Evolutionary conservation across 2,113 vertebrate species (phyloP), one percentile per base, ranked within the genome.

Genomic region (Notechis scutatus): DNA sequence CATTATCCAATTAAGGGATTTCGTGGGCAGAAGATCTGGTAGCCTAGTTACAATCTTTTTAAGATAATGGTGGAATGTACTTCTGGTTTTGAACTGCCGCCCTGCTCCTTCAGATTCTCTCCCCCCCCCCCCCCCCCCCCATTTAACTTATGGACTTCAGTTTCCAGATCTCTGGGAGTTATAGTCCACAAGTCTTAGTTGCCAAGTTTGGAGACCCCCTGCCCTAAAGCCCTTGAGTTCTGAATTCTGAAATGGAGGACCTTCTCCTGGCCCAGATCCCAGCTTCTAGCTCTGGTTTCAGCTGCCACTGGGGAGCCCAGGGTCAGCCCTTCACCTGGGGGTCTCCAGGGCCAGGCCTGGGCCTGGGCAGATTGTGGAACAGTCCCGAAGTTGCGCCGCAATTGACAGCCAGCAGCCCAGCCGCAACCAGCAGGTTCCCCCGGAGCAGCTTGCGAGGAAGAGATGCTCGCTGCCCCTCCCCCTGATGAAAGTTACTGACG

Each of bases 401-500:
- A 14, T 6, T 15, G 86, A 24, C 61, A 5, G 6, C 57, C 29
- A 1, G 7, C 55, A 10, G n/a, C 9, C 6, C 91, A 55, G 1
- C 86, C 0, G 29, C 8, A 21, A 56, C 2, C 2, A 85, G 90
- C 39, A 56, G 42, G 85, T 93, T 57, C 18, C 18, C 9, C 11
- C 34, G 39, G 94, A 94, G 95, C 90, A 90, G 14, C 93, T 95
- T 96, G 94, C 95, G 93, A 95, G 96, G 95, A 94, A 96, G 96
- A 88, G 91, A 34, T 10, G 23, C 88, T 95, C 1, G 93, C 90
- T 1, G 7, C 90, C 2, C 6, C 7, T 89, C 88, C 94, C 91
- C 89, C 24, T 4, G 93, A 55, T 91, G 91, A 94, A 57, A 89
- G 57, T 81, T 11, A 5, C 0, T 7, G 0, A 2, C 5, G 61